A percentile compares a stretch with the other conserved stretches of the same genome.
Conservation (phyloP, 64 coral and sea anemone genomes). For the Pocillopora verrucosa region DNA sequence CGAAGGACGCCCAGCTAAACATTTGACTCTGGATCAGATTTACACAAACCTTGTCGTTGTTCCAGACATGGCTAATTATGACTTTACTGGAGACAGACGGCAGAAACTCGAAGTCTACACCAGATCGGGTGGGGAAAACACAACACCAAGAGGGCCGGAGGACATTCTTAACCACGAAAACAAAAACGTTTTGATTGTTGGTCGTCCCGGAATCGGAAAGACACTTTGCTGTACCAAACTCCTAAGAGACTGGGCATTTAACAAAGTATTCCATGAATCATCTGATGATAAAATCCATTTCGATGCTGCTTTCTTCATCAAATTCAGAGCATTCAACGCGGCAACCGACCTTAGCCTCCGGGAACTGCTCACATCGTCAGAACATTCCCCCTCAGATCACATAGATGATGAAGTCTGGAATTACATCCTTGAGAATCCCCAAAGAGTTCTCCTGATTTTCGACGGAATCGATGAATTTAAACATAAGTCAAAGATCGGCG, state of each 20-base stretch:
- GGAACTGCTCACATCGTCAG: slow-evolving; percentile 2
- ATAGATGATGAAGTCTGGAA: slow-evolving; percentile 36
- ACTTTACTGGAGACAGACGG: neutral
- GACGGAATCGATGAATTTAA: slow-evolving; percentile 65
- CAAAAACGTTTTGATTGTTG: slow-evolving; percentile 21
- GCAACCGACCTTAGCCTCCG: slow-evolving; percentile 22
- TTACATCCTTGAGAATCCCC: slow-evolving; percentile 39
- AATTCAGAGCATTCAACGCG: slow-evolving; percentile 26
- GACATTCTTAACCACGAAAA: neutral
- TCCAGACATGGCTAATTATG: slow-evolving; percentile 12
- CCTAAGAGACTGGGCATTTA: slow-evolving; percentile 32
- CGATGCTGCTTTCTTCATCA: slow-evolving; percentile 28
- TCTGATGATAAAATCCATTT: neutral
- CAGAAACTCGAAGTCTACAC: neutral
- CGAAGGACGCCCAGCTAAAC: neutral
- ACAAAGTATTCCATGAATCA: neutral
- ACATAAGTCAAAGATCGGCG: neutral
- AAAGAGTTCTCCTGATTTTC: slow-evolving; percentile 39
- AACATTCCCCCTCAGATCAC: neutral
- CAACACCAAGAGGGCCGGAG: neutral
- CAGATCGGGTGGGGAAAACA: neutral
- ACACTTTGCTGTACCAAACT: slow-evolving; percentile 27
- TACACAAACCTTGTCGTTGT: slow-evolving; percentile 51
- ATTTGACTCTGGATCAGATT: slow-evolving; percentile 13
- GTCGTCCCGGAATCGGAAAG: slow-evolving; percentile 48